phyloP scores from a whole-genome alignment of 1,140 invertebrate genomes.

The Hypothenemus hampei region DNA sequence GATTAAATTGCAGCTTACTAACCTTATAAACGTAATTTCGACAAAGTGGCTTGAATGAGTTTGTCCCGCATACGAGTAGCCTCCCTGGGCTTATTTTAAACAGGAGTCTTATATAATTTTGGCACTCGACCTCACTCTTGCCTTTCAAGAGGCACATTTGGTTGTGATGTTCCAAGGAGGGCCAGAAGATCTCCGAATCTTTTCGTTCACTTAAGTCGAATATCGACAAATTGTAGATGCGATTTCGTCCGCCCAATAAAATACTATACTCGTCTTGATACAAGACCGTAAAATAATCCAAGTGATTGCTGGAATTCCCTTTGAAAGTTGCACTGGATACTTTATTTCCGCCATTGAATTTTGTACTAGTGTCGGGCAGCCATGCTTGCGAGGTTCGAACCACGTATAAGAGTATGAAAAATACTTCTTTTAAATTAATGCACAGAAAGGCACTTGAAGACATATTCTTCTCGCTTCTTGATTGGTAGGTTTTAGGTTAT shows the following conservation, averaged over 20 bases:
- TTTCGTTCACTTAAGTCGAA: conserved; percentile 59
- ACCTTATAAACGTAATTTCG: conserved; percentile 65
- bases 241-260: conserved; percentile 60
- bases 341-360: conserved; percentile 39
- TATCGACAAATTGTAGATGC: conserved; percentile 76
- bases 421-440: conserved; percentile 22
- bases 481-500: too few species aligned
- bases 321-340: conserved; percentile 37
- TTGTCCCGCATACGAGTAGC: conserved; percentile 90
- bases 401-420: conserved; percentile 21
- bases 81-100: conserved; percentile 63
- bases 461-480: conserved; percentile 14
- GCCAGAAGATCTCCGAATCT: conserved; percentile 65
- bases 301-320: conserved; percentile 33
- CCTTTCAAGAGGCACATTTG: conserved; percentile 85
- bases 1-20: conserved; percentile 42
- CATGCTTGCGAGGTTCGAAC: conserved; percentile 33
- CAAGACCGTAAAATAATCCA: conserved; percentile 52
- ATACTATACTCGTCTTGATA: conserved; percentile 49
- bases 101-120: conserved; percentile 93
- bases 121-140: conserved; percentile 84
- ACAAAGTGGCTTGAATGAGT: conserved; percentile 93
- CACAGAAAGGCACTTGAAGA: conserved; percentile 28
- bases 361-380: conserved; percentile 42
- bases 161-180: conserved; percentile 71